Conservation (phyloP, 1,140 invertebrate genomes). For the Portunus trituberculatus region DNA sequence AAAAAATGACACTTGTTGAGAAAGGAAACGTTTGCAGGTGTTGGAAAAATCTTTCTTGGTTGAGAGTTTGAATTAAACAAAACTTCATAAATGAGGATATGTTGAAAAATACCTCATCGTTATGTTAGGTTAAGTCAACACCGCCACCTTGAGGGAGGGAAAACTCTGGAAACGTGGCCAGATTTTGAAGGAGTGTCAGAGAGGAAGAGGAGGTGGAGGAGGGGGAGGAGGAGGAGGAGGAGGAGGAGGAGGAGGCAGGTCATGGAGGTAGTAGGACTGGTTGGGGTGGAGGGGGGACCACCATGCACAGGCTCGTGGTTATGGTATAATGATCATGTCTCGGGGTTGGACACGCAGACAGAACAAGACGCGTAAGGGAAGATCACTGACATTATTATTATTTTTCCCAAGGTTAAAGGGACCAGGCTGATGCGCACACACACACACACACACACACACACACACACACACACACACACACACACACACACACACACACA, state of each 20-base stretch:
- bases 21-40: no score
- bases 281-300: background rate
- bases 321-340: constrained; percentile 68
- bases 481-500: no score
- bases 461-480: background rate
- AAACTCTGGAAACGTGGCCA: no score
- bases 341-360: constrained; percentile 56
- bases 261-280: background rate
- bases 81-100: no score
- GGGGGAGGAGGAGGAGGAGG: background rate
- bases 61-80: no score
- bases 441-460: no score
- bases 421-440: background rate
- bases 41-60: no score
- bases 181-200: background rate
- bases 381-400: constrained; percentile 61
- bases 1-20: no score
- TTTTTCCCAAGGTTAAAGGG: constrained; percentile 52
- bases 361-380: constrained; percentile 50
- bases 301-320: constrained; percentile 56
- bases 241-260: background rate
- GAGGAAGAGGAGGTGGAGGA: background rate
- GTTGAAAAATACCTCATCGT: no score
- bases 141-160: no score
- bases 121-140: no score